These are phyloP conservation scores for Muscicapa comitata DNA, from an alignment of 2,797 vertebrate species.

Conservation along the genomic window DNA sequence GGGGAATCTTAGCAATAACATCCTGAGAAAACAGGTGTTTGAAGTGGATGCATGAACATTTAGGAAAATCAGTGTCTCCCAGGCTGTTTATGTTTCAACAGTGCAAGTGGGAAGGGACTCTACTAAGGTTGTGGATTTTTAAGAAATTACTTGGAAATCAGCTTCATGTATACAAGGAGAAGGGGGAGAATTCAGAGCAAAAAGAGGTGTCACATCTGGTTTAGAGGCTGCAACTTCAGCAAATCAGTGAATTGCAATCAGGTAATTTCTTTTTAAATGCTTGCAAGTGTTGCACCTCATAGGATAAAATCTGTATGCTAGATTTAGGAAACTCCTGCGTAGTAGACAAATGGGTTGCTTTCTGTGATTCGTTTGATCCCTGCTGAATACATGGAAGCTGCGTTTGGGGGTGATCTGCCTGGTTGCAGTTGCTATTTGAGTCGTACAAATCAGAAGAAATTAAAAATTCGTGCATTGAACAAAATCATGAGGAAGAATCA, in stretches of 20 bases:
- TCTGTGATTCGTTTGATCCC: not conserved
- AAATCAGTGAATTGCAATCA: not conserved
- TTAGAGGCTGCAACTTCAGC: not conserved
- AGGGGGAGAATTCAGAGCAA: not conserved
- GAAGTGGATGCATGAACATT: not conserved
- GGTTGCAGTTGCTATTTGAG: not conserved
- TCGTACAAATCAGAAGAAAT: not conserved
- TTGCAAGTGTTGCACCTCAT: not conserved
- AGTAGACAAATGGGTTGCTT: not conserved
- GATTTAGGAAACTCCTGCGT: not conserved
- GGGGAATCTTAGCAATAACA: not conserved
- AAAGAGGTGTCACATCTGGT: not conserved
- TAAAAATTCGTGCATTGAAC: not conserved
- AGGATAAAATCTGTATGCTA: not conserved
- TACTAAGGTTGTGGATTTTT: not conserved
- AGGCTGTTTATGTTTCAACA: not conserved
- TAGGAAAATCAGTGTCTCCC: not conserved
- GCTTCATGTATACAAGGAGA: not conserved
- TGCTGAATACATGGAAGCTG: not conserved
- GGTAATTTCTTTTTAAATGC: not conserved
- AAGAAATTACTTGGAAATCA: not conserved
- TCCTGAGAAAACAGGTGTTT: not conserved
- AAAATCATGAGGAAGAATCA: not conserved
- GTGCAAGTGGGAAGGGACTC: not conserved
- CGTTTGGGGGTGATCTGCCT: not conserved